A percentile compares a stretch with the other conserved stretches of the same genome.
Evolutionary conservation across 2,797 vertebrate species (phyloP).

Genomic region (Mycteria americana): DNA sequence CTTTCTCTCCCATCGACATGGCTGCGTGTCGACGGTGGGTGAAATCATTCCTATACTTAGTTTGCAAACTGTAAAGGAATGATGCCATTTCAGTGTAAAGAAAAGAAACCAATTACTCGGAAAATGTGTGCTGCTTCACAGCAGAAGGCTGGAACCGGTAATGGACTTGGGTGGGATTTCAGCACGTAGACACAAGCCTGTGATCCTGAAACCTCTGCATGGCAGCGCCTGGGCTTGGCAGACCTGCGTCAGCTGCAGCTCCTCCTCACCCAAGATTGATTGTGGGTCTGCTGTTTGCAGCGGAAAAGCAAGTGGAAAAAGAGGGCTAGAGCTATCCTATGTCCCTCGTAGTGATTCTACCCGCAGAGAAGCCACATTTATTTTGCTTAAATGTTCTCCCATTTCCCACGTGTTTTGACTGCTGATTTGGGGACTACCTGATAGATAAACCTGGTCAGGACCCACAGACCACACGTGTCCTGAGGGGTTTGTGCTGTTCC

Average conservation of each 20-base stretch:
- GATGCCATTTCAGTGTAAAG: not conserved
- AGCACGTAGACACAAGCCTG: not conserved
- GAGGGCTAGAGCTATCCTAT: not conserved
- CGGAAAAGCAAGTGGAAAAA: not conserved
- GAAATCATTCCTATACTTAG: constrained; percentile 49
- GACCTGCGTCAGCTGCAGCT: fast-evolving
- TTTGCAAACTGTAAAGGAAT: not conserved
- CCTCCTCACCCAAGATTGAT: not conserved
- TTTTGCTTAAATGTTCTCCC: not conserved
- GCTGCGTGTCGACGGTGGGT: not conserved
- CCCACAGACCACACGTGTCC: not conserved
- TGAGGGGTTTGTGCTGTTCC: not conserved
- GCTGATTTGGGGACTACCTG: not conserved
- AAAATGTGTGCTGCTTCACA: not conserved
- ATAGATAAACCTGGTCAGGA: not conserved
- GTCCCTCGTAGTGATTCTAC: not conserved
- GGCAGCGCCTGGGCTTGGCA: not conserved
- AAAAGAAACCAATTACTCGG: not conserved
- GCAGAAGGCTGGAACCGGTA: not conserved
- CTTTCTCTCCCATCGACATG: not conserved
- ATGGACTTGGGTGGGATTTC: not conserved
- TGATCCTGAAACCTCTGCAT: not conserved
- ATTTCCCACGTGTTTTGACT: not conserved
- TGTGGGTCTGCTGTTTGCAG: not conserved
- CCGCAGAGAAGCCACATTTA: not conserved